These are phyloP conservation scores for Fragum sueziense DNA, from an alignment of 2,888 invertebrate genomes.

Conservation along the genomic window DNA sequence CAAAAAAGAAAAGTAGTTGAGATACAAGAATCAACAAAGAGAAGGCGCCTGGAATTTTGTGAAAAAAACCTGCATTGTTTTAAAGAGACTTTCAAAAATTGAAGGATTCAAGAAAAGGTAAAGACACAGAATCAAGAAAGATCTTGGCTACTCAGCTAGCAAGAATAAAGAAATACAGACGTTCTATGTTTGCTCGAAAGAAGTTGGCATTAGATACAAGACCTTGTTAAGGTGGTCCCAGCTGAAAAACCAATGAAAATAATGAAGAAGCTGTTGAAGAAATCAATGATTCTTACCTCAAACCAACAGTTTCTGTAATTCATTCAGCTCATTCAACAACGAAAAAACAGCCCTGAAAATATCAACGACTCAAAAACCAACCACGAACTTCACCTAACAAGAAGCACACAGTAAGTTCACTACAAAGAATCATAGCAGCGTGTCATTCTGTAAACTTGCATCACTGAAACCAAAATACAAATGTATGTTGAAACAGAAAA, in stretches of 20 bases:
- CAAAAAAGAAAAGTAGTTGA: slow-evolving; percentile 23
- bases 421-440: background rate
- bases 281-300: slow-evolving; percentile 24
- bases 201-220: slow-evolving; percentile 20
- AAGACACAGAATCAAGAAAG: slow-evolving; percentile 10
- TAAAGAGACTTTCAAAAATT: slow-evolving; percentile 5
- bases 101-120: background rate
- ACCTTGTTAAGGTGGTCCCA: slow-evolving; percentile 18
- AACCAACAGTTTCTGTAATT: slow-evolving; percentile 16
- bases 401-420: slow-evolving; percentile 21
- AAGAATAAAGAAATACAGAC: slow-evolving; percentile 26
- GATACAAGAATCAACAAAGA: slow-evolving; percentile 13
- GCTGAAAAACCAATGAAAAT: background rate
- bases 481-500: slow-evolving; percentile 28
- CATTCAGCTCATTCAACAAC: too few relatives aligned
- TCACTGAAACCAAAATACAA: slow-evolving; percentile 30
- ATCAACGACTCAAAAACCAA: slow-evolving; percentile 26
- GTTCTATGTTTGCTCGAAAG: background rate
- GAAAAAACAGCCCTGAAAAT: slow-evolving; percentile 18
- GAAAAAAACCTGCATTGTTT: background rate
- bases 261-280: slow-evolving; percentile 3
- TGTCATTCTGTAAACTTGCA: slow-evolving; percentile 31
- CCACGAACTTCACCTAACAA: slow-evolving; percentile 18
- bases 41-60: background rate
- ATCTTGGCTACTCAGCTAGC: slow-evolving; percentile 11